Conservation (phyloP, 1,140 invertebrate species). For the Archivesica marissinica region DNA sequence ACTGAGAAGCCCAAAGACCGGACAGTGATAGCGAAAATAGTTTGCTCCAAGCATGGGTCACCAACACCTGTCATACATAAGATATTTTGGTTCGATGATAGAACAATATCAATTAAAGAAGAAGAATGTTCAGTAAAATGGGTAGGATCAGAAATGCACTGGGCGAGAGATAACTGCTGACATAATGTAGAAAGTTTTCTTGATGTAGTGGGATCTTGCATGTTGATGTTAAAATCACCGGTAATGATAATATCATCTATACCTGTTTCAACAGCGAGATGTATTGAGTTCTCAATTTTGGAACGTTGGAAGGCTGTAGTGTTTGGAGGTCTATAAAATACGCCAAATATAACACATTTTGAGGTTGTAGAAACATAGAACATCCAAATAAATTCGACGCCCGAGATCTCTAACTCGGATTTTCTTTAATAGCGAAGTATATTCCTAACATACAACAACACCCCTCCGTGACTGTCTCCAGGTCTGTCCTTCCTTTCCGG, state of each 20-base stretch:
- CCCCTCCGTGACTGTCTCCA: slow-evolving; percentile 10
- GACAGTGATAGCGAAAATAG: slow-evolving; percentile 9
- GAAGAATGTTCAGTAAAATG: slow-evolving; percentile 21
- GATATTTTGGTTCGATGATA: background rate
- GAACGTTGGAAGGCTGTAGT: background rate
- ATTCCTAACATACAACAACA: background rate
- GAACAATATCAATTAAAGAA: slow-evolving; percentile 12
- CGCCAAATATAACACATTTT: slow-evolving; percentile 3
- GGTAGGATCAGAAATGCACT: slow-evolving; percentile 7
- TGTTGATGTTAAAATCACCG: background rate
- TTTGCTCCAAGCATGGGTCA: slow-evolving; percentile 1
- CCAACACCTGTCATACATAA: background rate
- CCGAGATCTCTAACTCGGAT: background rate
- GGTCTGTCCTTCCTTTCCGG: background rate
- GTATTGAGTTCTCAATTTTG: background rate
- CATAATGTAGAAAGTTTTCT: background rate
- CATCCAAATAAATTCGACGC: slow-evolving; percentile 4
- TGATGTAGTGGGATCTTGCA: background rate
- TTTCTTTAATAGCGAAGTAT: background rate
- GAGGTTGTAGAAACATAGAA: background rate
- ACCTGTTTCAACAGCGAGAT: slow-evolving; percentile 16
- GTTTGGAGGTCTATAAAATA: slow-evolving; percentile 15
- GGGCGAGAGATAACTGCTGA: no score
- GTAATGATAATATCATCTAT: slow-evolving; percentile 3
- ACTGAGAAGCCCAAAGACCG: background rate